phyloP scores from a whole-genome alignment of 2,888 invertebrate species.

The Chloroclystis v-ata region DNA sequence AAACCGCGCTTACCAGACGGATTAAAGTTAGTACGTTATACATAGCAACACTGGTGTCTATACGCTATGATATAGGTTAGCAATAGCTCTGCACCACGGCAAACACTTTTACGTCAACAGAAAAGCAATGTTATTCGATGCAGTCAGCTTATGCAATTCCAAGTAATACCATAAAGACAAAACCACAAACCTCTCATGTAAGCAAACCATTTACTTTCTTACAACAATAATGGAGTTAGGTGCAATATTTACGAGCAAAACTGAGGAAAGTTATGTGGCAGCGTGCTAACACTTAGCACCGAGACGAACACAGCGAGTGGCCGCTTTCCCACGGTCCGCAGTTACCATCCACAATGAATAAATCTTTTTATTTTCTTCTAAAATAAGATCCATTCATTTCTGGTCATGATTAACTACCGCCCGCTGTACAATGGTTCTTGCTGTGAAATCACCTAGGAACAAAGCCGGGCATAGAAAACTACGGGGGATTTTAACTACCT shows the following conservation, averaged over 20 bases:
- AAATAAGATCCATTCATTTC: slow-evolving; percentile 17
- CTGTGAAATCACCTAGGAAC: slow-evolving; percentile 7
- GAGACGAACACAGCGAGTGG: slow-evolving; percentile 49
- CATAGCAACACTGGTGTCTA: no score
- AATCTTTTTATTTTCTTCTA: slow-evolving; percentile 32
- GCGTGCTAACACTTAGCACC: slow-evolving; percentile 49
- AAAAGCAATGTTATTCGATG: no score
- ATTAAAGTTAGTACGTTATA: no score
- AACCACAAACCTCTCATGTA: neutral
- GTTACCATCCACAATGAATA: slow-evolving; percentile 27
- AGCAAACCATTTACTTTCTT: slow-evolving; percentile 36
- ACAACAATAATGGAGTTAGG: slow-evolving; percentile 52
- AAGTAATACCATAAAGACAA: slow-evolving; percentile 25
- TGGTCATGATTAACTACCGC: slow-evolving; percentile 16
- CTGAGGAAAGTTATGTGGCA: slow-evolving; percentile 61
- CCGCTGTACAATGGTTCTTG: slow-evolving; percentile 8
- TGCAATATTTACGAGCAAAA: slow-evolving; percentile 53
- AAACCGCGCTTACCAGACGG: no score
- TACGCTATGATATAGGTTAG: no score
- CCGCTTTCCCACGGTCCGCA: slow-evolving; percentile 44
- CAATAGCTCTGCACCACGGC: no score
- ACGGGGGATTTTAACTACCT: no score
- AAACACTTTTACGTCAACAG: no score
- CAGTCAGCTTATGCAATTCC: no score
- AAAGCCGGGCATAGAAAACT: neutral